A percentile compares a stretch with the other conserved stretches of the same genome.
phyloP scores from a whole-genome alignment of 2,888 invertebrate genomes.

The Apamea sordens region DNA sequence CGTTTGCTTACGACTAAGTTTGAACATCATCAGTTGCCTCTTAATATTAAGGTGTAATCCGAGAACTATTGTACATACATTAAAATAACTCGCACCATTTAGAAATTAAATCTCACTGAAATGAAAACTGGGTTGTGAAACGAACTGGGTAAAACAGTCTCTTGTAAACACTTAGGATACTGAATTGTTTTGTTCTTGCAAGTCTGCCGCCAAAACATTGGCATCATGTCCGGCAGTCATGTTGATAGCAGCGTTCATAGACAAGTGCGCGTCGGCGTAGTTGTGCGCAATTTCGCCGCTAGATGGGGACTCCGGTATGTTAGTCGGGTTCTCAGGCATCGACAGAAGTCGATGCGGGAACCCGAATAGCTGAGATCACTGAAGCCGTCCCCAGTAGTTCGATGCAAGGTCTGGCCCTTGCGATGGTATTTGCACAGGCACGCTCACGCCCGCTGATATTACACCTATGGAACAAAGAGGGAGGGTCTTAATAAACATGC shows the following conservation, averaged over 20 bases:
- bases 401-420: slow-evolving; percentile 94
- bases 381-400: slow-evolving; percentile 97
- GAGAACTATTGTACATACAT: slow-evolving; percentile 66
- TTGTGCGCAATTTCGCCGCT: slow-evolving; percentile 87
- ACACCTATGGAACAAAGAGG: slow-evolving; percentile 92
- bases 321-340: slow-evolving; percentile 91
- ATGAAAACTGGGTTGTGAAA: slow-evolving; percentile 57
- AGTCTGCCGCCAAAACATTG: slow-evolving; percentile 83
- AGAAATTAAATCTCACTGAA: slow-evolving; percentile 75
- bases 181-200: slow-evolving; percentile 84
- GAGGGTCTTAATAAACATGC: slow-evolving; percentile 58
- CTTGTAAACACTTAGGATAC: slow-evolving; percentile 78
- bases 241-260: slow-evolving; percentile 88
- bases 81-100: slow-evolving; percentile 75
- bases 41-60: slow-evolving; percentile 66
- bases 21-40: slow-evolving; percentile 90
- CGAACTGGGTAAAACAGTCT: slow-evolving; percentile 64
- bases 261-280: slow-evolving; percentile 85
- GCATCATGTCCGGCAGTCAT: slow-evolving; percentile 90
- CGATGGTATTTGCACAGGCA: slow-evolving; percentile 97
- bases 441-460: slow-evolving; percentile 97
- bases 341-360: slow-evolving; percentile 94
- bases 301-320: slow-evolving; percentile 85
- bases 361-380: slow-evolving; percentile 98
- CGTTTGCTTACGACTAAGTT: slow-evolving; percentile 83